Percentiles rank a stretch among this genome's conserved stretches.
These are phyloP conservation scores for Gallinago nigripennis DNA, from an alignment of 2,797 vertebrate species.

Conservation along the genomic window DNA sequence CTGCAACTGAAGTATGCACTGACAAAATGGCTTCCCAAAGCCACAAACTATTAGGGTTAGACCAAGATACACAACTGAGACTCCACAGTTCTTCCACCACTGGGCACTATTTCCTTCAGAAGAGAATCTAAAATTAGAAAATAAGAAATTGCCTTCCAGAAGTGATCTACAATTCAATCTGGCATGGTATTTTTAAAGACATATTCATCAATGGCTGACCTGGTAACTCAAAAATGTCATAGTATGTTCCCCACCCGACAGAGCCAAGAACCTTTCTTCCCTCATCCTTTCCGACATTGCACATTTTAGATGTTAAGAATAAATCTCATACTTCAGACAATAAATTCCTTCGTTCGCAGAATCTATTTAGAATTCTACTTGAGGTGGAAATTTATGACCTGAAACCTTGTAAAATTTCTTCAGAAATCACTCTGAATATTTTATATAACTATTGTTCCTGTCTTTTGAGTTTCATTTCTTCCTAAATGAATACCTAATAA, in stretches of 20 bases:
- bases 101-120: background rate
- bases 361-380: conserved; percentile 4
- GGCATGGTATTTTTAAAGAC: background rate
- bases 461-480: conserved; percentile 1
- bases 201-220: background rate
- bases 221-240: background rate
- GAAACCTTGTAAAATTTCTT: conserved; percentile 9
- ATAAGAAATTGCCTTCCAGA: background rate
- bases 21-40: background rate
- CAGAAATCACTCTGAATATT: conserved; percentile 21
- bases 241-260: background rate
- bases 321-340: background rate
- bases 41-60: background rate
- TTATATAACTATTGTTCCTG: conserved; percentile 5
- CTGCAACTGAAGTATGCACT: background rate
- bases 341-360: background rate
- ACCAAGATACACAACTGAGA: background rate
- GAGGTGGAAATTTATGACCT: conserved; percentile 33
- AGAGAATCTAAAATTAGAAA: background rate
- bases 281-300: background rate
- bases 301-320: background rate
- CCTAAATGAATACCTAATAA: conserved; percentile 5
- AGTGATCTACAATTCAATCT: background rate
- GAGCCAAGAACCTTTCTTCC: background rate
- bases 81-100: background rate